phyloP scores from a whole-genome alignment of 2,797 vertebrate genomes.

The Ceryle rudis region DNA sequence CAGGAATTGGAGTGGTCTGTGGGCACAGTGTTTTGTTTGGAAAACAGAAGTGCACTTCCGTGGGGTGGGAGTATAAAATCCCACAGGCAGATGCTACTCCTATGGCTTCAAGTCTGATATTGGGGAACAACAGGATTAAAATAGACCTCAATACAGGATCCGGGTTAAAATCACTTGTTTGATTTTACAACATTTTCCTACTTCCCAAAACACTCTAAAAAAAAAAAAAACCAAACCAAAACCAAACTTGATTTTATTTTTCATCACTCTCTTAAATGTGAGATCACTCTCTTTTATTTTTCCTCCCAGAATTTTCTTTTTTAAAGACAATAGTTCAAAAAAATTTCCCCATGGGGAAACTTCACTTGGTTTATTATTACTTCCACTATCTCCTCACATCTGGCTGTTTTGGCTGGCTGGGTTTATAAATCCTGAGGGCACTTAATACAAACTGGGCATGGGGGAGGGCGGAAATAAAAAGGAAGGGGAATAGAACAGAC shows the following conservation, averaged over 20 bases:
- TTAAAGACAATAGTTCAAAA: neutral
- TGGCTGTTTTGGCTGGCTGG: neutral
- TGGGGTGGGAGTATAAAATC: neutral
- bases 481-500: neutral
- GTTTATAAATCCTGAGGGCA: slow-evolving; percentile 1
- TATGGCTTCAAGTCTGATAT: fast-evolving
- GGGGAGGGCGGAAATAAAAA: neutral
- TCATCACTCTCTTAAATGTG: neutral
- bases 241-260: neutral
- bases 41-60: neutral
- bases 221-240: neutral
- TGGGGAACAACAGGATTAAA: neutral
- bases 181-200: neutral
- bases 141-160: neutral
- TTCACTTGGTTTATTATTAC: neutral
- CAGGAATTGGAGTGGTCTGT: neutral
- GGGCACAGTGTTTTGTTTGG: neutral
- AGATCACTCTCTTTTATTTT: neutral
- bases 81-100: neutral
- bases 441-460: neutral
- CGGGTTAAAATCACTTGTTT: neutral
- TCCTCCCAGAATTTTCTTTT: neutral
- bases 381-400: neutral
- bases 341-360: neutral
- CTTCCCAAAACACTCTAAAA: neutral